These are phyloP conservation scores for Thymelicus acteon DNA, from an alignment of 2,888 invertebrate species.

Conservation along the genomic window DNA sequence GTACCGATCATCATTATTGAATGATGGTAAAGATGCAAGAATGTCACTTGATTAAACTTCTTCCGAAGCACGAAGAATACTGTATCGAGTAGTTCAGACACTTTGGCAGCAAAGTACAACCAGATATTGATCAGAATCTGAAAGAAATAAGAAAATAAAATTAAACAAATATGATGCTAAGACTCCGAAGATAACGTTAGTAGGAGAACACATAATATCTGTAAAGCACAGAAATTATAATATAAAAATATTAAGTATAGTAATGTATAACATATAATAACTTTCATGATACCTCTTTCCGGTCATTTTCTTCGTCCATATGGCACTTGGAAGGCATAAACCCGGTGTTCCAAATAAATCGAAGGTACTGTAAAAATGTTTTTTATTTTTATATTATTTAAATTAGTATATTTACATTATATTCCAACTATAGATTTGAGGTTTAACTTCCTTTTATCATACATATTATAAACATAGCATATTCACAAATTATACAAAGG, in stretches of 20 bases:
- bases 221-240: no score
- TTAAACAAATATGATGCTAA: background rate
- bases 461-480: no score
- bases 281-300: slow-evolving; percentile 44
- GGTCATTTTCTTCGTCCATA: slow-evolving; percentile 53
- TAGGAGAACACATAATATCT: no score
- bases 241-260: no score
- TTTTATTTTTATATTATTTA: background rate
- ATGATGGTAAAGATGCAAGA: slow-evolving; percentile 96
- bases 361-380: slow-evolving; percentile 58
- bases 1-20: slow-evolving; percentile 89
- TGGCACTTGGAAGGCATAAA: slow-evolving; percentile 61
- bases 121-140: slow-evolving; percentile 80
- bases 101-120: slow-evolving; percentile 90
- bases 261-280: no score
- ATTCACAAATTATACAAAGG: no score
- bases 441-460: no score
- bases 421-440: no score
- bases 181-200: background rate
- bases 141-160: slow-evolving; percentile 47
- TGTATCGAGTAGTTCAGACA: slow-evolving; percentile 91
- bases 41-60: slow-evolving; percentile 90
- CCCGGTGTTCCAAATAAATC: slow-evolving; percentile 61
- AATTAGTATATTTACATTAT: background rate
- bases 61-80: slow-evolving; percentile 95